phyloP scores from a whole-genome alignment of 2,797 vertebrate species.

The Synaphobranchus kaupii region DNA sequence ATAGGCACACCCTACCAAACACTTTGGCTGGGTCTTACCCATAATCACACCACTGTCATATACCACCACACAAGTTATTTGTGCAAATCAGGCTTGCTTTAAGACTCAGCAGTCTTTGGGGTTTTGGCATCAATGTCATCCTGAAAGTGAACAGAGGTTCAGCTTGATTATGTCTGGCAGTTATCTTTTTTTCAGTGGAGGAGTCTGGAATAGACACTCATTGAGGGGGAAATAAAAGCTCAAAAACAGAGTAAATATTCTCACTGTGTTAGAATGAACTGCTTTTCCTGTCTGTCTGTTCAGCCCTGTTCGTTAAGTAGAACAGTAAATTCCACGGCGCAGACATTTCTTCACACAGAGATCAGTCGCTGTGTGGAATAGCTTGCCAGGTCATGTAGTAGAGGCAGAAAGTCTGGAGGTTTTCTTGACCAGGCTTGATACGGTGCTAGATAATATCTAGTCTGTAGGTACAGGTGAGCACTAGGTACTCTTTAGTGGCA shows the following conservation, averaged over 20 bases:
- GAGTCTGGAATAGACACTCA: not conserved
- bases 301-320: too few relatives aligned
- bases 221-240: not conserved
- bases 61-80: not conserved
- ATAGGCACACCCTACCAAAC: not conserved
- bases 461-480: too few relatives aligned
- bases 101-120: not conserved
- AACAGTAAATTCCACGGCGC: too few relatives aligned
- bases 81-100: not conserved
- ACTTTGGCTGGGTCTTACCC: not conserved
- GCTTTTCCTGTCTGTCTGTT: not conserved
- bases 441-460: too few relatives aligned
- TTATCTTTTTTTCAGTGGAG: not conserved
- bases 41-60: not conserved
- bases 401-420: too few relatives aligned
- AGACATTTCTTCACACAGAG: too few relatives aligned
- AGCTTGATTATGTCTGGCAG: not conserved
- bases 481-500: too few relatives aligned
- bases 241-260: not conserved
- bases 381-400: too few relatives aligned
- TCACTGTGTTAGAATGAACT: not conserved
- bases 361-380: too few relatives aligned
- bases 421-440: too few relatives aligned
- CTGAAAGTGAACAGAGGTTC: not conserved
- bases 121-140: not conserved